phyloP scores from a whole-genome alignment of 2,797 vertebrate species.

The Tangara arthus region DNA sequence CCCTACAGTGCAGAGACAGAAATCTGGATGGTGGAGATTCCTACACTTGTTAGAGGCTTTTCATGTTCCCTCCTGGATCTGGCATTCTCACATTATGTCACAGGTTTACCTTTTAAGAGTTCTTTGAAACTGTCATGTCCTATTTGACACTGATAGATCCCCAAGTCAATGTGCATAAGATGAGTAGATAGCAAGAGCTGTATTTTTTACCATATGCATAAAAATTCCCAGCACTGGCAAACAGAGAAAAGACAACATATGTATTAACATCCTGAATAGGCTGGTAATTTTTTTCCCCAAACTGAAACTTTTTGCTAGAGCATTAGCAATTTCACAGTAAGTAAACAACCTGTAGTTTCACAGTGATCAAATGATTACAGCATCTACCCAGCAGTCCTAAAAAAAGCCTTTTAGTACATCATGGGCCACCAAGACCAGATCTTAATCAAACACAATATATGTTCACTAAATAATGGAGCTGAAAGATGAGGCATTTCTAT shows the following conservation, averaged over 20 bases:
- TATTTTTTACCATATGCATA: background rate
- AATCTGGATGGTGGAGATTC: background rate
- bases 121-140: background rate
- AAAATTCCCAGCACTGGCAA: background rate
- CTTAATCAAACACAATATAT: background rate
- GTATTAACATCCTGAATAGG: background rate
- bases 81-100: background rate
- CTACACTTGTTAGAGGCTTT: background rate
- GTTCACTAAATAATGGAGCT: background rate
- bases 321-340: background rate
- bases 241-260: background rate
- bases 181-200: background rate
- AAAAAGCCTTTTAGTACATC: background rate
- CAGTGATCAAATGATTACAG: background rate
- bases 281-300: background rate
- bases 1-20: background rate
- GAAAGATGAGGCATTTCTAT: background rate
- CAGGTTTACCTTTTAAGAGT: background rate
- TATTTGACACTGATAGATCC: background rate
- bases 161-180: background rate
- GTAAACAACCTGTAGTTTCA: background rate
- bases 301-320: background rate
- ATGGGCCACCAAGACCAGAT: background rate
- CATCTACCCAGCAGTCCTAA: background rate
- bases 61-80: background rate